phyloP scores from a whole-genome alignment of 2,888 invertebrate species.

The Lathronympha strigana region DNA sequence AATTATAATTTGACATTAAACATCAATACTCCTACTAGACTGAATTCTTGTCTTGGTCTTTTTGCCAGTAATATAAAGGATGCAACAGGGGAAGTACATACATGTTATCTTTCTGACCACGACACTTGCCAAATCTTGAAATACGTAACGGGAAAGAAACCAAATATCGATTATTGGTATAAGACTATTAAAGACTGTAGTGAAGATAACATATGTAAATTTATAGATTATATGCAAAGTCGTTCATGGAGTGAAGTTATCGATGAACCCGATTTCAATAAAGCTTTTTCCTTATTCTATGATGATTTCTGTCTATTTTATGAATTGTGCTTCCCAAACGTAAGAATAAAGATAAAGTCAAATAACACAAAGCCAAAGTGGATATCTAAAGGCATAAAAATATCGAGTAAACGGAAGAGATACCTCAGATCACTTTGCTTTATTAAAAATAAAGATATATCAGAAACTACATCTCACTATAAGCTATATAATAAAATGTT shows the following conservation, averaged over 20 bases:
- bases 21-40: conserved; percentile 27
- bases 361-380: too few relatives aligned
- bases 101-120: conserved; percentile 25
- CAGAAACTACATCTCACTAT: not conserved
- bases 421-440: not conserved
- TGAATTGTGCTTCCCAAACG: conserved; percentile 9
- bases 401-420: not conserved
- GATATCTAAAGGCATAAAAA: conserved; percentile 8
- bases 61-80: conserved; percentile 29
- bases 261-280: conserved; percentile 8
- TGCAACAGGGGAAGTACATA: conserved; percentile 11
- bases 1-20: too few relatives aligned
- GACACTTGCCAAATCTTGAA: conserved; percentile 27
- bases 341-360: conserved; percentile 13
- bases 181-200: too few relatives aligned
- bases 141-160: too few relatives aligned
- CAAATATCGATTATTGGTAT: too few relatives aligned
- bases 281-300: conserved; percentile 11
- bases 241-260: not conserved
- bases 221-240: not conserved
- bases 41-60: conserved; percentile 30
- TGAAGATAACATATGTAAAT: too few relatives aligned
- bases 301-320: conserved; percentile 14
- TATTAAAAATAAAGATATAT: too few relatives aligned
- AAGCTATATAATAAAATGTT: not conserved